Base-by-base conservation (phyloP, 2,888 invertebrate genomes). In the Andrena fulva region DNA sequence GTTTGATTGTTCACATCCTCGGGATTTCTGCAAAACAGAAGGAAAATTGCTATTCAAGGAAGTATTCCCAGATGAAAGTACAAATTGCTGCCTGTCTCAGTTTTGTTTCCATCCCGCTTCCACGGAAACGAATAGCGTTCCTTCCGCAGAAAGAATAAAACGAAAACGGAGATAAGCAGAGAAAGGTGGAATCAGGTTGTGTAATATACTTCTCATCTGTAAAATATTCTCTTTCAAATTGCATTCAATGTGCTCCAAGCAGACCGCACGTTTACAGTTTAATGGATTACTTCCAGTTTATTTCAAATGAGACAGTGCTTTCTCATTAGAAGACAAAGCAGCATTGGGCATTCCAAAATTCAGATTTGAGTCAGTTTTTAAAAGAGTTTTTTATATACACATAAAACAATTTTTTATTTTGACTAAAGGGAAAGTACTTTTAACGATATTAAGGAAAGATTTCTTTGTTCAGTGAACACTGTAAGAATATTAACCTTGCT, bases 1-100 rank as follows among this genome's bases (percentile, higher is more conserved):
- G 60, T 80, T 88, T 87, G 68, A 64, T 82, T 71, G 83, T 77
- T 92, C 91, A 92, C 92, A 92, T 92, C 80, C 82, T 90, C 76
- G 79, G 71, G 56, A 77, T 80, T 85, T 78, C 90, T 92, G 89
- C 63, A 68, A 90, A 67, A 74, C 7, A 48, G 7, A 48, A 0
- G 63, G 10, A 35, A 3, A 27, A 10, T 62, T 16, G 31, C 20
- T 31, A 52, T 31, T 33, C 50, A 16, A 62, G 48, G 7, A n/a
- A 33, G 2, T 6, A 20, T 62, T 62, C n/a, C 16, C 16, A 10
- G 33, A 62, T 33, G 12, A 63, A 7, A 33, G 33, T 27, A 62
- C 7, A 52, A 71, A 62, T 52, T 33, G 62, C 24, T 52, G 16
- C 2, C 7, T 12, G 20, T 27, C 42, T 42, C 12, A 20, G 24